Evolutionary conservation across 35 echinoderm and acorn worm genomes (phyloP), one percentile per base, ranked within the genome.

Genomic region (Apostichopus californicus): DNA sequence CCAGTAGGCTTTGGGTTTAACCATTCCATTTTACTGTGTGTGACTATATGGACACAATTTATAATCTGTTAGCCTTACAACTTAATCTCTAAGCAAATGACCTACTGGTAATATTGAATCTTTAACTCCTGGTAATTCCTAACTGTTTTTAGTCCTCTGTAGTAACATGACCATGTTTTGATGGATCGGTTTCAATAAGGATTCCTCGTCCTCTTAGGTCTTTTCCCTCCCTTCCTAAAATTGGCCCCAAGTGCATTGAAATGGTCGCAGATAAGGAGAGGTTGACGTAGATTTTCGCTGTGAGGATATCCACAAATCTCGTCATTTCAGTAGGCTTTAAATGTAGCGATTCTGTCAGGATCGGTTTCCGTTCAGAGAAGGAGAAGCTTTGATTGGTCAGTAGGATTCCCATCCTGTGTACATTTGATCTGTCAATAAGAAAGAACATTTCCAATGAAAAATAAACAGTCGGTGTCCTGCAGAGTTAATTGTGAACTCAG

Each of bases 181-280:
- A 11, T 14, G 11, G 64, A 68, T 18, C 4, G 2, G 64, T 68
- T 18, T 68, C 64, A 2, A 18, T 18, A 11, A 68, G 64, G 18
- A 12, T 68, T 68, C 11, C 18, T 68, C 64, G 18, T 68, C 64
- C 18, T 68, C 64, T 68, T 68, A 18, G 11, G 64, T 46, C 17
- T 18, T 68, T 11, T 18, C 12, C 3, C 64, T 18, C 18, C 9
- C 64, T 68, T 68, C 64, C 64, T 68, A 18, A 68, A 68, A 68
- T 68, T 68, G 64, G 64, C 64, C 64, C 64, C 64, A 68, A 68
- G 64, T 68, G 64, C 64, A 68, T 68, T 68, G 64, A 68, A 68
- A 68, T 14, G 11, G 11, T 18, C 18, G 9, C 64, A 68, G 64
- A 68, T 68, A 18, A 18, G 11, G 64, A 68, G 64, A 68, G 64